These are phyloP conservation scores for Folsomia manolachei DNA, from an alignment of 2,888 invertebrate species.

Conservation along the genomic window DNA sequence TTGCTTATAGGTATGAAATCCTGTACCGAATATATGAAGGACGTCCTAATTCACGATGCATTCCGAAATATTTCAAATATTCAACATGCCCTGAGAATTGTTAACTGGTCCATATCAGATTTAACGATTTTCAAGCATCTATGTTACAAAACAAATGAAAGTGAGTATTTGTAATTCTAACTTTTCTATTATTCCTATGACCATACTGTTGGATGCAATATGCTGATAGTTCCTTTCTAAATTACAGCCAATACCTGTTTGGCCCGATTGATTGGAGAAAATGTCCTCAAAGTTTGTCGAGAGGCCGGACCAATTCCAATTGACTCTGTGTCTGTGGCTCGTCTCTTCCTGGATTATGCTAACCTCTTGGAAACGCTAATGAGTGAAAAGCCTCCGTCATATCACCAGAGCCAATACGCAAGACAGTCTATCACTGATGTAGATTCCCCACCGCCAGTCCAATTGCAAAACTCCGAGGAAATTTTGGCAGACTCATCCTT, in stretches of 20 bases:
- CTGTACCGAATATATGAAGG: constrained; percentile 27
- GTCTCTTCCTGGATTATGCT: constrained; percentile 16
- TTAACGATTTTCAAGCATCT: constrained; percentile 26
- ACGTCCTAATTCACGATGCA: constrained; percentile 20
- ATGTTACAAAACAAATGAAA: constrained; percentile 23
- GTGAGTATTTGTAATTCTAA: constrained; percentile 1
- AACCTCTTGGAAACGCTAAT: constrained; percentile 24
- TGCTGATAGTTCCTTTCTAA: background rate
- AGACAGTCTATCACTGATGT: background rate
- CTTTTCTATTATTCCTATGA: constrained; percentile 9
- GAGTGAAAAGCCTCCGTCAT: background rate
- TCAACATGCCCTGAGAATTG: constrained; percentile 16
- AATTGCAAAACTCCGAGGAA: background rate
- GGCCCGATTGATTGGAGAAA: constrained; percentile 28
- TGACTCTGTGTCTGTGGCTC: background rate
- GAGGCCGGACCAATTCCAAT: background rate
- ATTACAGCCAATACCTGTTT: constrained; percentile 20
- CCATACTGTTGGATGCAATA: too few species aligned
- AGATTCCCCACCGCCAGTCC: background rate
- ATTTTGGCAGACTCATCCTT: background rate
- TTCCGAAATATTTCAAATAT: constrained; percentile 11
- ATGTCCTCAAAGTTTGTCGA: constrained; percentile 22
- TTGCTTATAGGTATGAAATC: constrained; percentile 31
- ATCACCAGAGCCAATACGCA: constrained; percentile 16
- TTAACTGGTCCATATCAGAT: constrained; percentile 26